A percentile compares a stretch with the other conserved stretches of the same genome.
Evolutionary conservation across 2,888 invertebrate species (phyloP).

Genomic region (Trissolcus brochymenae): DNA sequence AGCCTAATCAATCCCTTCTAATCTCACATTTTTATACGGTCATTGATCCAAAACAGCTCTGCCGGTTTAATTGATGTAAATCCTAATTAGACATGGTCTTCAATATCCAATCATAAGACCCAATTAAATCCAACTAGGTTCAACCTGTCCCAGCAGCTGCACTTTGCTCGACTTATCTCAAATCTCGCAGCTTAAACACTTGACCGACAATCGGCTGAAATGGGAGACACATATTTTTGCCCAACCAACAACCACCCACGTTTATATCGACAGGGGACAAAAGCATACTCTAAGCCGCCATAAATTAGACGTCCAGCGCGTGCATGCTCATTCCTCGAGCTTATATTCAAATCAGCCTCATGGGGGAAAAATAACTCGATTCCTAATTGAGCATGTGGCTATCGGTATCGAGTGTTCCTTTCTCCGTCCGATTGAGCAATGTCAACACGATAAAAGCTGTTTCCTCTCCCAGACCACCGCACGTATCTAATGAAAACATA

Average conservation of each 20-base stretch:
- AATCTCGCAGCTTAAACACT: constrained; percentile 26
- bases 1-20: no score
- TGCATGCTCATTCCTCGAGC: background rate
- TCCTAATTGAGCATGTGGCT: constrained; percentile 32
- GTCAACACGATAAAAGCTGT: constrained; percentile 48
- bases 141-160: constrained; percentile 7
- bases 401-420: constrained; percentile 37
- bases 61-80: constrained; percentile 27
- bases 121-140: constrained; percentile 26
- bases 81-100: constrained; percentile 31
- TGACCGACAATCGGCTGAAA: constrained; percentile 12
- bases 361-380: constrained; percentile 28
- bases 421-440: constrained; percentile 45
- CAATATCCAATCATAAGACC: constrained; percentile 20
- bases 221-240: constrained; percentile 5
- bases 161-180: constrained; percentile 23
- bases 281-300: background rate
- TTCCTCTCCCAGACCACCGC: constrained; percentile 20
- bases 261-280: background rate
- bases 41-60: no score
- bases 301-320: constrained; percentile 9
- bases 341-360: constrained; percentile 29
- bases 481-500: constrained; percentile 56
- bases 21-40: background rate
- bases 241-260: constrained; percentile 18